phyloP scores from a whole-genome alignment of 2,113 vertebrate genomes.

The Elachura formosa region DNA sequence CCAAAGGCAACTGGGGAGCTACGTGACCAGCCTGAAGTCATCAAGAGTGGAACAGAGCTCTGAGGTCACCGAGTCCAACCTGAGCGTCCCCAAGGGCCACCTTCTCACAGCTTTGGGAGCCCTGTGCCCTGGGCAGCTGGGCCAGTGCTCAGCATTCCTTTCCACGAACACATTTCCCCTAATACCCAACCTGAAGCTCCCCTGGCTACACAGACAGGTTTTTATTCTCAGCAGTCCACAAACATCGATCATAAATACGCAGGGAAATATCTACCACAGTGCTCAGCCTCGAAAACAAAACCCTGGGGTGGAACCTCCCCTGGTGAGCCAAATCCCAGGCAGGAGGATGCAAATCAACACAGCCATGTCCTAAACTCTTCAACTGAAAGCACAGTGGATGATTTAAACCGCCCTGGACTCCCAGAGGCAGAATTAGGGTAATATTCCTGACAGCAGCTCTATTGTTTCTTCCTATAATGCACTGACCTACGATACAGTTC shows the following conservation, averaged over 20 bases:
- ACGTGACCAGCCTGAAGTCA: fast-evolving
- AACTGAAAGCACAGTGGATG: background rate
- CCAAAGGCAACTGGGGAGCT: background rate
- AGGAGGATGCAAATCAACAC: background rate
- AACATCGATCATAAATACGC: fast-evolving
- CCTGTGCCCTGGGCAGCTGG: background rate
- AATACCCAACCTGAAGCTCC: fast-evolving
- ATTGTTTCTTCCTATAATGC: slow-evolving; percentile 35
- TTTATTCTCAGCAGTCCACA: background rate
- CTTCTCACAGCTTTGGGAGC: background rate
- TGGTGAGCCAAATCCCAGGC: background rate
- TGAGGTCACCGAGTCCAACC: fast-evolving
- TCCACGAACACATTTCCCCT: background rate
- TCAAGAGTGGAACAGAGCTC: background rate
- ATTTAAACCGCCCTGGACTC: background rate
- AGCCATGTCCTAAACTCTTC: background rate
- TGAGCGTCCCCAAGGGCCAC: background rate
- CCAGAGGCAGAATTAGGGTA: background rate
- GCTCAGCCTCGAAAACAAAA: background rate
- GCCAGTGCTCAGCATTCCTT: background rate
- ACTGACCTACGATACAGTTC: too few relatives aligned
- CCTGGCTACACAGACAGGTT: fast-evolving
- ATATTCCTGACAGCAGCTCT: slow-evolving; percentile 31
- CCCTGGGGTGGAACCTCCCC: background rate
- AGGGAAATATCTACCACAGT: fast-evolving